Base-by-base conservation (phyloP, 2,888 invertebrate species). In the Latheticus oryzae region DNA sequence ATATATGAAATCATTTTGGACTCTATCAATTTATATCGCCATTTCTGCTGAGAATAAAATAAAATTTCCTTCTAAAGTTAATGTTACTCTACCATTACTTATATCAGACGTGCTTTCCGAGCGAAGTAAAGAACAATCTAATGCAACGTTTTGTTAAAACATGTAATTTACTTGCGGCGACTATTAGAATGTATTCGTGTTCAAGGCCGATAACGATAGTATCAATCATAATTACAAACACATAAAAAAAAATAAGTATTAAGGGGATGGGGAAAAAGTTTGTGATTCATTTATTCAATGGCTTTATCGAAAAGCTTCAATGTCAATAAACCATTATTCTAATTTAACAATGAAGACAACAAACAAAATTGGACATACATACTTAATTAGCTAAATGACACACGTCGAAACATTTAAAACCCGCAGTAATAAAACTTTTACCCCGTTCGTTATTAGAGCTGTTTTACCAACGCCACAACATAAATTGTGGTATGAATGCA, bases 211-310 rank as follows among this genome's bases (percentile, higher is more conserved):
- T 7, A 15, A 35, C 42, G 4, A 26, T 12, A 15, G 15, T 28
- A 42, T 42, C 42, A 42, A 42, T 42, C 42, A 42, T 42, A 42
- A 42, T 42, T 42, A 42, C 28, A 16, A n/a, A 42, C 42, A 16
- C 16, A 28, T 28, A 42, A 42, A 40, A n/a, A n/a, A n/a, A n/a
- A 38, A 12, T 12, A 23, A 38, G 23, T 38, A 38, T 38, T 38
- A 38, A 38, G 11, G 13, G 19, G 38, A 23, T 38, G 7, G 38
- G 11, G 9, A 5, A 12, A 37, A 38, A 38, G 12, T 12, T 23
- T 23, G 12, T 12, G 23, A 23, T 38, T 38, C 19, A 38, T 23
- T 38, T 17, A 38, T 12, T 38, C 19, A 35, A 17, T 19, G 35
- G 35, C 35, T 35, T 17, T 35, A 35, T 35, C 15, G 19, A 17